These are phyloP conservation scores for Craseonycteris thonglongyai DNA, from an alignment of 2,113 vertebrate species.

Conservation along the genomic window DNA sequence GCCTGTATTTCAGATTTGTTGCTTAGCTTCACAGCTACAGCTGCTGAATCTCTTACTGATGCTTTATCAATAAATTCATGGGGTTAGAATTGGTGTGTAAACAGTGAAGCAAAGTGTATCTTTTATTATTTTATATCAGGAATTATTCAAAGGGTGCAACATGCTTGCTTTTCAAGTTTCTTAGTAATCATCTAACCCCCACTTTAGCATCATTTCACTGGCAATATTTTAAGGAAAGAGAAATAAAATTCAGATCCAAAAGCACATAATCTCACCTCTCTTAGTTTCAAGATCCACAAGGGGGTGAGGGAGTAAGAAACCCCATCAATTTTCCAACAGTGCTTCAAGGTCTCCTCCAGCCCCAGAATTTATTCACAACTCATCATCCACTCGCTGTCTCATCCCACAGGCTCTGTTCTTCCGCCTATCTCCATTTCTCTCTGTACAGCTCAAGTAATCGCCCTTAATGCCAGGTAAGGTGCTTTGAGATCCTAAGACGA, in stretches of 20 bases:
- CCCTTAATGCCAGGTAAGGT: conserved; percentile 11
- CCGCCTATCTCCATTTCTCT: neutral
- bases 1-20: neutral
- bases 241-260: conserved; percentile 24
- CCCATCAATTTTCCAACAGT: conserved; percentile 11
- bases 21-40: neutral
- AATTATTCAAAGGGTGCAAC: neutral
- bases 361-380: neutral
- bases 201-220: neutral
- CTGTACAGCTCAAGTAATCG: conserved; percentile 1
- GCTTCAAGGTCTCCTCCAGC: conserved; percentile 21
- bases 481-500: conserved; percentile 36
- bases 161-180: neutral
- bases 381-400: neutral
- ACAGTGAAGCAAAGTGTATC: neutral
- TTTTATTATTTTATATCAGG: neutral
- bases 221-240: neutral
- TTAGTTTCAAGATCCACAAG: neutral
- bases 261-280: neutral
- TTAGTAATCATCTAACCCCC: neutral
- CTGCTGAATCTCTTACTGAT: neutral
- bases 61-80: neutral
- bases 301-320: neutral
- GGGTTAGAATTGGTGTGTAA: neutral
- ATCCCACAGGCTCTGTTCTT: conserved; percentile 25